A percentile compares a stretch with the other conserved stretches of the same genome.
These are phyloP conservation scores for Meliscaeva auricollis DNA, from an alignment of 2,888 invertebrate genomes.

Conservation along the genomic window DNA sequence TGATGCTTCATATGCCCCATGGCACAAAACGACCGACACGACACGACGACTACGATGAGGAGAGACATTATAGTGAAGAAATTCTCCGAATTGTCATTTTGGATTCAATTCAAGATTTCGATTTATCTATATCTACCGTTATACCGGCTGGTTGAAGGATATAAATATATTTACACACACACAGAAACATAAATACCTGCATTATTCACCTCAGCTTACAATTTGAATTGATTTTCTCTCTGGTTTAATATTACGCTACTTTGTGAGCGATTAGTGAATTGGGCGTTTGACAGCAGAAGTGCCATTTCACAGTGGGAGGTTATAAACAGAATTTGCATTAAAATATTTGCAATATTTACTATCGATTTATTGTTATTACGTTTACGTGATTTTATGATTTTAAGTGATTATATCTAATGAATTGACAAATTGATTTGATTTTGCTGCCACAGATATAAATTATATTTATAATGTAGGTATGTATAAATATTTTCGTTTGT, in stretches of 20 bases:
- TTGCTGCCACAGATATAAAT: slow-evolving; percentile 15
- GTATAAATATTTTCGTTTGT: slow-evolving; percentile 12
- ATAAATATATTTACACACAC: neutral
- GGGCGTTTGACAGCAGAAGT: slow-evolving; percentile 27
- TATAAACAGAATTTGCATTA: slow-evolving; percentile 44
- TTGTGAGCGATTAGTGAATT: slow-evolving; percentile 59
- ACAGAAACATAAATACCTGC: neutral
- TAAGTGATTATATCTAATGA: slow-evolving; percentile 49
- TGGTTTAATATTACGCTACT: slow-evolving; percentile 46
- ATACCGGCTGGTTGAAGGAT: neutral
- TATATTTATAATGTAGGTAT: no score
- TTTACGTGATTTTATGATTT: slow-evolving; percentile 55
- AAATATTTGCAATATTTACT: slow-evolving; percentile 56
- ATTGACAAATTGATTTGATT: slow-evolving; percentile 58
- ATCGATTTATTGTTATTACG: slow-evolving; percentile 48
- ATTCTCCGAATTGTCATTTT: slow-evolving; percentile 55
- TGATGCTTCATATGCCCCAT: slow-evolving; percentile 36
- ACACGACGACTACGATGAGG: no score
- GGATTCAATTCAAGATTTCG: slow-evolving; percentile 61
- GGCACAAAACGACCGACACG: neutral
- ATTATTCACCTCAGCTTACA: slow-evolving; percentile 6
- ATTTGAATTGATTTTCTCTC: slow-evolving; percentile 41
- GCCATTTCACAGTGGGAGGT: slow-evolving; percentile 7
- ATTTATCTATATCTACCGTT: slow-evolving; percentile 45
- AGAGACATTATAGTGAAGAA: slow-evolving; percentile 7